Conservation (phyloP, 2,113 vertebrate species). For the Trematocara macrostoma region DNA sequence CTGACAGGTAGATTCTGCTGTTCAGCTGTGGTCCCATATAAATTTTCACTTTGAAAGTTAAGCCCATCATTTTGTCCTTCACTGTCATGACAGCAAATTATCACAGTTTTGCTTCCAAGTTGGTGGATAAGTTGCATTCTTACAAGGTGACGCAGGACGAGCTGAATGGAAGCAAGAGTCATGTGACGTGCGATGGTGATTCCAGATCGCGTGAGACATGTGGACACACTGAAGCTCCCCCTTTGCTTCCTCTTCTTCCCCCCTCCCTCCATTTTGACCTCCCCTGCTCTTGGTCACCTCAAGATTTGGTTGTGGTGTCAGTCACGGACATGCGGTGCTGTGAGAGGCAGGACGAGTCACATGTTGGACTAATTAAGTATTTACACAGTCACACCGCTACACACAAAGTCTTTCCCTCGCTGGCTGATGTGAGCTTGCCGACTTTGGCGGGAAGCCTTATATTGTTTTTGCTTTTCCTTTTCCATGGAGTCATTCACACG, state of each 20-base stretch:
- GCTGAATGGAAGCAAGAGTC: conserved; percentile 25
- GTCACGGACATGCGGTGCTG: conserved; percentile 20
- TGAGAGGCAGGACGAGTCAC: conserved; percentile 10
- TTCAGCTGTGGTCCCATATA: conserved; percentile 25
- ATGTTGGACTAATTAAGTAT: conserved; percentile 62
- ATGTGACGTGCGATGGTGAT: conserved; percentile 20
- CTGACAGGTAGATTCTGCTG: conserved; percentile 1
- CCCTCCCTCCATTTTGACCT: conserved; percentile 12
- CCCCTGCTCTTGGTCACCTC: conserved; percentile 35
- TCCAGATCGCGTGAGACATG: conserved; percentile 61
- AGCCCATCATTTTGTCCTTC: conserved; percentile 38
- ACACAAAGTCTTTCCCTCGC: neutral
- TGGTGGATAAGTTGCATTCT: conserved; percentile 53
- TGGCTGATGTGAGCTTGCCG: conserved; percentile 28
- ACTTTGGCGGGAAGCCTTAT: conserved; percentile 37
- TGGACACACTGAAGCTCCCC: conserved; percentile 12
- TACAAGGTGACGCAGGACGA: conserved; percentile 27
- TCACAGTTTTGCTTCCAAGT: conserved; percentile 28
- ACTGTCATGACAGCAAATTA: conserved; percentile 49
- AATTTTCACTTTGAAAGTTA: conserved; percentile 34
- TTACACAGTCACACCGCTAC: conserved; percentile 20
- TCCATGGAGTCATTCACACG: conserved; percentile 61
- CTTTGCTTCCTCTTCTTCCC: neutral
- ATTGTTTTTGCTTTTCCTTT: conserved; percentile 56
- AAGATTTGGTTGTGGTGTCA: conserved; percentile 35